Evolutionary conservation across 2,888 invertebrate species (phyloP), one percentile per base, ranked within the genome.

Genomic region (Chelonus formosanus): DNA sequence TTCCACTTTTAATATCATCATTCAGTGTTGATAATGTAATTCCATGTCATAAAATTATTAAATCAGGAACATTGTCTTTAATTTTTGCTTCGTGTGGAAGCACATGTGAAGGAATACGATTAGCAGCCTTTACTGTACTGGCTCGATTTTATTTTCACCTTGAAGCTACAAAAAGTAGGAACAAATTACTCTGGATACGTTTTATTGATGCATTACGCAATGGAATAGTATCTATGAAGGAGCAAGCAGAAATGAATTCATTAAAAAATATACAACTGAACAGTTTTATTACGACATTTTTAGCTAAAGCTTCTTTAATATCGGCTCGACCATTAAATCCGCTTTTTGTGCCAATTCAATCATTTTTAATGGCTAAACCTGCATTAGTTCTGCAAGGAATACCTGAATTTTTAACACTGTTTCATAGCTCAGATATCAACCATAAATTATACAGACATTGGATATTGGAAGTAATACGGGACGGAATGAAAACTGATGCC

Each of bases 321-420:
- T 87, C 93, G 68, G 89, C 92, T 0, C 89, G 92, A 68, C 94
- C 96, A 0, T 87, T 89, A 48, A 89, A 94, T 75, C 87, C 90
- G 0, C 87, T 96, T 74, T 96, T 94, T 83, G 87, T 89, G 72
- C 89, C 91, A 0, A 85, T 97, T n/a, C 91, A 92, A 78, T 88
- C 89, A 75, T 95, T 92, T 81, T 84, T 95, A 45, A 88, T 92
- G 76, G 90, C 93, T 2, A 95, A 94, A 82, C 90, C 92, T 7
- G 87, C 88, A 5, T 87, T 96, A 10, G 91, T 95, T 78, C 85
- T 96, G 10, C 87, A 89, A 8, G 88, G 90, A 3, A 91, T 97
- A n/a, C 97, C 97, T 0, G 96, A 97, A 80, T 91, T 96, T 77
- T 90, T 94, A 68, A 91, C 92, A 60, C 88, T 96, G 45, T 91